phyloP scores from a whole-genome alignment of 2,113 vertebrate species.

The Nothocercus nigrocapillus region DNA sequence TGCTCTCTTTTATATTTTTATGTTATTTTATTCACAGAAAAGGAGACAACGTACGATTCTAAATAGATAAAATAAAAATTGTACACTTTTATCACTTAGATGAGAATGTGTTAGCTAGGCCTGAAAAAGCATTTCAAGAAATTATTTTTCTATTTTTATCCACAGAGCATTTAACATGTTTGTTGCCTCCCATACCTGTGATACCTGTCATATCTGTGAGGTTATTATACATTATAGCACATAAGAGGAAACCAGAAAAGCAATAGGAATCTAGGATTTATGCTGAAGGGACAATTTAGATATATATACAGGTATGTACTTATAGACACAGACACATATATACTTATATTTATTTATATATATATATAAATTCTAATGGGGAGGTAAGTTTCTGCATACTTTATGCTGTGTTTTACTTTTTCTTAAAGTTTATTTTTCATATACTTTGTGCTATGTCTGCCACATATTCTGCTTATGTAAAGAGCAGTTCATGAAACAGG shows the following conservation, averaged over 20 bases:
- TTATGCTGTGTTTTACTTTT: not conserved
- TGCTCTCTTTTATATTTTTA: not conserved
- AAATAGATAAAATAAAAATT: not conserved
- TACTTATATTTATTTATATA: not conserved
- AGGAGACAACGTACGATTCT: not conserved
- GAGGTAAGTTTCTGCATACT: not conserved
- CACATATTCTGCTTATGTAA: not conserved
- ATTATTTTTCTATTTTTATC: not conserved
- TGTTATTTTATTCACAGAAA: not conserved
- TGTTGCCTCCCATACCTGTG: not conserved
- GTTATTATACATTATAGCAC: not conserved
- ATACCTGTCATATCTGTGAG: not conserved
- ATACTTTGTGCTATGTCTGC: not conserved
- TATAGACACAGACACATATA: not conserved
- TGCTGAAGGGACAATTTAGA: not conserved
- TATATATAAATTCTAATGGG: not conserved
- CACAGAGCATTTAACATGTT: rapidly evolving
- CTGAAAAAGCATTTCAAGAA: not conserved
- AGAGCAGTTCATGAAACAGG: not conserved
- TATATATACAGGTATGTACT: not conserved
- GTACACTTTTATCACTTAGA: not conserved
- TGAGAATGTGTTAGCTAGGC: not conserved
- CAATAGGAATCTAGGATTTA: not conserved
- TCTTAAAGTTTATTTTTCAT: not conserved
- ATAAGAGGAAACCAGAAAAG: not conserved